These are phyloP conservation scores for Macaca mulatta DNA, from an alignment of 2,113 vertebrate species.

Conservation along the genomic window DNA sequence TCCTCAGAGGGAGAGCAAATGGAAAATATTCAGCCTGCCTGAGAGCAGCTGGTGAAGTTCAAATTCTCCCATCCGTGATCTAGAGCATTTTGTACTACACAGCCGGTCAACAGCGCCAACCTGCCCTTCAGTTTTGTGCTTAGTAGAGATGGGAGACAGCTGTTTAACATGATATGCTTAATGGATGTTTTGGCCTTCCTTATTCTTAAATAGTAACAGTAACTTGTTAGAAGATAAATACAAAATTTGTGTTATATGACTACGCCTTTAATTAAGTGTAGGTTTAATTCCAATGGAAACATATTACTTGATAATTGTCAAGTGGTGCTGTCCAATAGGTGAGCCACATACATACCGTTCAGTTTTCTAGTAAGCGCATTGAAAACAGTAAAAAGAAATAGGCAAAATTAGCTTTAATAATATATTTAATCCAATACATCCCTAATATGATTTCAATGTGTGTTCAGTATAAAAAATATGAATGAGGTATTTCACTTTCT, in stretches of 20 bases:
- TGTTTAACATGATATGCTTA: background rate
- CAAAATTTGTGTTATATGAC: background rate
- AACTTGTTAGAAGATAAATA: background rate
- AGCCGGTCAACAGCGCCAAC: background rate
- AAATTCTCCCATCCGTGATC: background rate
- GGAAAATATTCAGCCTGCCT: background rate
- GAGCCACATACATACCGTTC: background rate
- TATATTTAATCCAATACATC: background rate
- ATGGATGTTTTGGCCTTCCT: background rate
- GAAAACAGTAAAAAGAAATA: background rate
- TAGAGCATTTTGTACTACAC: background rate
- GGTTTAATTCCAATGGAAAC: background rate
- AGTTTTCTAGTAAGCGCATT: background rate
- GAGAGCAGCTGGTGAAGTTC: background rate
- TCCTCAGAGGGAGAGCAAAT: background rate
- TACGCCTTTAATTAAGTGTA: background rate
- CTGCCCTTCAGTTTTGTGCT: background rate
- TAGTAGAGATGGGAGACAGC: background rate
- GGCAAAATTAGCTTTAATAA: background rate
- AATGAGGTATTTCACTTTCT: background rate
- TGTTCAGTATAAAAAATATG: too few relatives aligned
- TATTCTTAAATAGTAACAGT: background rate
- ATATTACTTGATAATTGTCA: background rate
- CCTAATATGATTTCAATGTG: background rate
- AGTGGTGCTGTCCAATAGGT: background rate